phyloP scores from a whole-genome alignment of 92 coral and sea anemone species.

The Zoanthus gigantus region DNA sequence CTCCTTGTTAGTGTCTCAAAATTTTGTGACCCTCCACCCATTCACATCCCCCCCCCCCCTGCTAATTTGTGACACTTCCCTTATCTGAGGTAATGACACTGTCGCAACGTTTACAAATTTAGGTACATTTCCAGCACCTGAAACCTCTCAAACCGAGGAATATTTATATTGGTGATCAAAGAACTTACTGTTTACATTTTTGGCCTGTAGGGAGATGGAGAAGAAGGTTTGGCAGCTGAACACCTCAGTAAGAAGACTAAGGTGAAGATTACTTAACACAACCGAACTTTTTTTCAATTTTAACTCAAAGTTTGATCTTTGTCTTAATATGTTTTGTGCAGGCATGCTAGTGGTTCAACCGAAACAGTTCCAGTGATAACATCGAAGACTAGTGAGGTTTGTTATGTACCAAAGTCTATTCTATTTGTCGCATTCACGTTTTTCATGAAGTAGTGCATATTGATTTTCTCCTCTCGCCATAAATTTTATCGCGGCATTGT shows the following conservation, averaged over 20 bases:
- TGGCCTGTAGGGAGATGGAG: constrained; percentile 83
- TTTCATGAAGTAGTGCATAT: no score
- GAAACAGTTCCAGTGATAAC: constrained; percentile 92
- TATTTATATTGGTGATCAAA: no score
- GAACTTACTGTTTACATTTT: background rate
- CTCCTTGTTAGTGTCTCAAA: no score
- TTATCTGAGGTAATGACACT: no score
- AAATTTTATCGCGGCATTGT: no score
- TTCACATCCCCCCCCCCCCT: no score
- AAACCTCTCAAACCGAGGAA: no score
- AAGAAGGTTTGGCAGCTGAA: constrained; percentile 96
- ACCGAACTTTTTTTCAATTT: background rate
- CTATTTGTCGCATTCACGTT: background rate
- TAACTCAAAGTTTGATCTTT: background rate
- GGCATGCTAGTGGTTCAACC: constrained; percentile 77
- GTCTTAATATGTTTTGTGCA: constrained; percentile 11
- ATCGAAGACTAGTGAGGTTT: constrained; percentile 92
- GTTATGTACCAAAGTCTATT: background rate
- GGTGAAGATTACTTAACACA: constrained; percentile 50
- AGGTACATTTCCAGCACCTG: no score
- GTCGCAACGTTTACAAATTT: no score
- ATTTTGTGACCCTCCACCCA: no score
- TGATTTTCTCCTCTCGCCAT: no score
- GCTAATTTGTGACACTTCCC: no score
- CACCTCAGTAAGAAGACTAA: constrained; percentile 86